phyloP scores from a whole-genome alignment of 2,113 vertebrate genomes.

The Pelecanus crispus region DNA sequence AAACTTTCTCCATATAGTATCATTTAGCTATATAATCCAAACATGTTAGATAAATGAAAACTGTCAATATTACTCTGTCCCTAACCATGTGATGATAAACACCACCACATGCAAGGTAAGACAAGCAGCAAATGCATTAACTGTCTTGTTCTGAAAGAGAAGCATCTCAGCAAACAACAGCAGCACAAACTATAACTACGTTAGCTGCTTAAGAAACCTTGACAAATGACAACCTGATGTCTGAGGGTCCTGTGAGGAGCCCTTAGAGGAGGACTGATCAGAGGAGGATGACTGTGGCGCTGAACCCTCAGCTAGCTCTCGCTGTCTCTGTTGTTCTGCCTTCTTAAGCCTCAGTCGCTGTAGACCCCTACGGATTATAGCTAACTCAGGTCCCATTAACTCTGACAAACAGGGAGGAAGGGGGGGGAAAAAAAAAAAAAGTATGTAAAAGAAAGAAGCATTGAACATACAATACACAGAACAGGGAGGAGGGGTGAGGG shows the following conservation, averaged over 20 bases:
- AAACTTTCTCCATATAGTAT: neutral
- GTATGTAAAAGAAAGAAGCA: slow-evolving; percentile 33
- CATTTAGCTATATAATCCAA: neutral
- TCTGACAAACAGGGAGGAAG: slow-evolving; percentile 75
- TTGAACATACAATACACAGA: slow-evolving; percentile 6
- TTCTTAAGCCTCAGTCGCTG: slow-evolving; percentile 91
- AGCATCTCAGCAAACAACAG: slow-evolving; percentile 66
- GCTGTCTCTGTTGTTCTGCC: slow-evolving; percentile 90
- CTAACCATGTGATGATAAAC: slow-evolving; percentile 11
- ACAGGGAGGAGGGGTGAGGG: neutral
- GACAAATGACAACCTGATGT: slow-evolving; percentile 81
- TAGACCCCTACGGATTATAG: slow-evolving; percentile 97
- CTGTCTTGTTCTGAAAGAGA: slow-evolving; percentile 18
- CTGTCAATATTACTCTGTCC: neutral
- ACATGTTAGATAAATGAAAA: neutral
- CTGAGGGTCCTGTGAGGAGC: slow-evolving; percentile 71
- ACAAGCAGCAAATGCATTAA: slow-evolving; percentile 56
- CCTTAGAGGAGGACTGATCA: slow-evolving; percentile 71
- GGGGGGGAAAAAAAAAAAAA: neutral
- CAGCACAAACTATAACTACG: slow-evolving; percentile 57
- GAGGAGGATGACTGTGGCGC: slow-evolving; percentile 70
- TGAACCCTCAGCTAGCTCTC: slow-evolving; percentile 74
- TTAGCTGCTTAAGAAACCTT: slow-evolving; percentile 65
- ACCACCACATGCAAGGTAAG: slow-evolving; percentile 41
- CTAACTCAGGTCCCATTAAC: slow-evolving; percentile 89